Conservation (phyloP, 2,797 vertebrate species). For the Gallinago nigripennis region DNA sequence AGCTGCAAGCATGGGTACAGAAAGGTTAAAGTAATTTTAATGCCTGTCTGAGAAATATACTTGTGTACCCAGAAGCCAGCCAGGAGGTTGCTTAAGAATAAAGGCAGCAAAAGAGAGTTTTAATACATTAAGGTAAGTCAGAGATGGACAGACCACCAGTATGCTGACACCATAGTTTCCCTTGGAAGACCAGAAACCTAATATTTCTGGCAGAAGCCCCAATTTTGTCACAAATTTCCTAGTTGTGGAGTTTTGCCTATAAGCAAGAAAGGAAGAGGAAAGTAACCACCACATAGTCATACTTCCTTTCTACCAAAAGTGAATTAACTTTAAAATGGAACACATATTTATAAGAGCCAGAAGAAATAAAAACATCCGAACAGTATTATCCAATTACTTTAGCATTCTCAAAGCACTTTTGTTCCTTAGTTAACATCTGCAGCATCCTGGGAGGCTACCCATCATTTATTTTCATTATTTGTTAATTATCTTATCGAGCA, state of each 20-base stretch:
- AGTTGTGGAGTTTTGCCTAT: neutral
- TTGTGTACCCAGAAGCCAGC: neutral
- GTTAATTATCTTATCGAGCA: neutral
- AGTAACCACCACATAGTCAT: neutral
- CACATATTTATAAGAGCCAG: neutral
- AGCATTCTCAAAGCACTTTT: neutral
- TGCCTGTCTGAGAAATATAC: neutral
- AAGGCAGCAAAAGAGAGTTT: neutral
- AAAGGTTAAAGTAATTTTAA: neutral
- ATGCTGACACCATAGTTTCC: neutral
- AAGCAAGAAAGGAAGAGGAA: neutral
- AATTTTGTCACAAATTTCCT: neutral
- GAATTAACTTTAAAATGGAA: neutral
- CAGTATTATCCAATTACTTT: neutral
- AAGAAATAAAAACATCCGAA: neutral
- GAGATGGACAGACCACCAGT: neutral
- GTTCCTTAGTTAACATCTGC: neutral
- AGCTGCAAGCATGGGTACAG: neutral
- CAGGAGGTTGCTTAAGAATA: neutral
- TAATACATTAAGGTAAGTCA: neutral
- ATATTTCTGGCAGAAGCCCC: neutral
- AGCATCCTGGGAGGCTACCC: neutral
- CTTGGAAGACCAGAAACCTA: neutral
- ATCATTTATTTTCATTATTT: conserved; percentile 5
- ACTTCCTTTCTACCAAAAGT: neutral